These are phyloP conservation scores for Tuberolachnus salignus DNA, from an alignment of 2,888 invertebrate species.

Conservation along the genomic window DNA sequence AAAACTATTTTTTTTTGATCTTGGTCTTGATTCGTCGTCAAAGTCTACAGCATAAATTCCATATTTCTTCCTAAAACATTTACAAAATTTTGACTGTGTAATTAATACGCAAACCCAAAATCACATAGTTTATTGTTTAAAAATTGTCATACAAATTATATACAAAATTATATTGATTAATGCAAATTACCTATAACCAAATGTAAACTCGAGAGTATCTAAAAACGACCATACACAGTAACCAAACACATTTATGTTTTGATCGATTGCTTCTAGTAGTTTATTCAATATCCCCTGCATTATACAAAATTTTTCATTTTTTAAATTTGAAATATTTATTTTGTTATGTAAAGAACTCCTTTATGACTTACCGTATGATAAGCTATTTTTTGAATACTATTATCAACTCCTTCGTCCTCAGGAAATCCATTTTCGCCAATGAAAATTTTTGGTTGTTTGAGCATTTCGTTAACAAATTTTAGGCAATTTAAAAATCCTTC, in stretches of 20 bases:
- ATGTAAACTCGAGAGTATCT: not conserved
- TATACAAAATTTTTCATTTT: not conserved
- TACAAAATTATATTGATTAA: no score
- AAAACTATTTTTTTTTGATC: no score
- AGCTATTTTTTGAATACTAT: not conserved
- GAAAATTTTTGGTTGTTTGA: conserved; percentile 9
- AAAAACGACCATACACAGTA: conserved; percentile 11
- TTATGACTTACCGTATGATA: not conserved
- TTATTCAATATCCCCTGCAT: not conserved
- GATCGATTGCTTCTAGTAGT: not conserved
- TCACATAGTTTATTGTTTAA: no score
- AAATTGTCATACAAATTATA: no score
- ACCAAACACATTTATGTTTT: not conserved
- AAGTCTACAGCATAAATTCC: no score
- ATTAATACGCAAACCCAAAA: no score
- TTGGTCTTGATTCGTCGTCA: no score
- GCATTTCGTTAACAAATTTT: not conserved
- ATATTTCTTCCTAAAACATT: no score
- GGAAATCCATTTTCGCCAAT: conserved; percentile 9
- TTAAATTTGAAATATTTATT: not conserved
- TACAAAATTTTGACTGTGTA: no score
- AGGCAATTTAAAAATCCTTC: conserved; percentile 19
- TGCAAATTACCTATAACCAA: conserved; percentile 11
- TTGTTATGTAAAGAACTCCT: no score
- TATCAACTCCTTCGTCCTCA: not conserved